Base-by-base conservation (phyloP, 1,140 invertebrate genomes). In the Drosophila varians region DNA sequence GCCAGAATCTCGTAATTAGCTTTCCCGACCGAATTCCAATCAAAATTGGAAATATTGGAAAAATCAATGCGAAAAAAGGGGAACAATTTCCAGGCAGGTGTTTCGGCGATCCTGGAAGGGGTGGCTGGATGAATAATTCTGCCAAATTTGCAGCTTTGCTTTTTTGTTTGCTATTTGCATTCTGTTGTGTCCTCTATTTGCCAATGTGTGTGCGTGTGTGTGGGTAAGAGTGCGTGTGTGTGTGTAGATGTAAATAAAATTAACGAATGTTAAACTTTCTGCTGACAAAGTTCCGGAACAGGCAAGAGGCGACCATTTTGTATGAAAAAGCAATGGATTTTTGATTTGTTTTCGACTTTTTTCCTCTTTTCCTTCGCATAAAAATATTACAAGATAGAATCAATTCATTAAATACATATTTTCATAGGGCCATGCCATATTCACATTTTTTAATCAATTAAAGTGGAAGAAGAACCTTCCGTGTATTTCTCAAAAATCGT, bases 211-310 rank as follows among this genome's bases (percentile, higher is more conserved):
- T 54, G 21, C 25, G 31, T 56, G 54, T 56, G 43, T 40, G 28
- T 23, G 8, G 40, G 31, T n/a, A n/a, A 40, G 34, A 26, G 36
- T 45, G 45, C 60, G 28, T 58, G 26, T 26, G 47, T 48, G 51
- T 54, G 55, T 48, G 51, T 54, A 51, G 61, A 72, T 72, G 80
- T 58, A 84, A 86, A 84, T 80, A 80, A 75, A 62, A 80, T 73
- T 86, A 84, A 73, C 68, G 79, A 76, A 45, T 86, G 66, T 75
- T 79, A 71, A 83, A 78, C 79, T 71, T 72, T 74, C 47, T 64
- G 47, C 60, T 56, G 57, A 64, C 49, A 54, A 60, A 72, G 57
- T 65, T 65, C 61, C 60, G 46, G 61, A 34, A 65, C 18, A 65
- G 49, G 57, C 57, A 65, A 62, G n/a, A 65, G 23, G 61, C 61